Base-by-base conservation (phyloP, 2,888 invertebrate species). In the Coelopa pilipes region DNA sequence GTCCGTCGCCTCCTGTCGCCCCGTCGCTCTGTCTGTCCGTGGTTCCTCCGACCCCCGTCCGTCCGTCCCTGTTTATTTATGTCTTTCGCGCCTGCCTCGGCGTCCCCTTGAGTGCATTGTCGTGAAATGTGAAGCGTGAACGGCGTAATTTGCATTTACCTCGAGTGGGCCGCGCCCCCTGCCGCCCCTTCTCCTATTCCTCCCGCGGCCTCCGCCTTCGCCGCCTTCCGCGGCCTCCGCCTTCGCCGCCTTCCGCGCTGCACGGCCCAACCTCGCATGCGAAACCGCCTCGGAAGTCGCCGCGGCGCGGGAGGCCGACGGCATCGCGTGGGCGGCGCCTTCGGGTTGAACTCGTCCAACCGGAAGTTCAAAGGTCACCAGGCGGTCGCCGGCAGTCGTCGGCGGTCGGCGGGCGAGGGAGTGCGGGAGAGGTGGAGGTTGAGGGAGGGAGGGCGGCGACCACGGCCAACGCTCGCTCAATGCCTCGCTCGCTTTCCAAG, bases 101-200 rank as follows among this genome's bases (percentile, higher is more conserved):
- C 34, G 34, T 34, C 45, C 55, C 17, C 55, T 68, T 68, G 67
- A 50, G 24, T 68, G 50, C 34, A 24, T n/a, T 17, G 12, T 10
- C 45, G 45, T 68, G 53, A 68, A 68, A 68, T 53, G 55, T 68
- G 45, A 68, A 68, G 53, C 53, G 19, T 67, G 67, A 50, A 67
- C 24, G 53, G 50, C 24, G n/a, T 46, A 69, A 46, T 57, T 69
- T 69, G 57, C 55, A 55, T 57, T 34, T 55, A 69, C 69, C 69
- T 69, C 57, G 13, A 59, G 57, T 67, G 10, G 57, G 17, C 17
- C 46, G 55, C 57, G 46, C 57, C 57, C 45, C 45, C 46, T 57
- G n/a, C n/a, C n/a, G n/a, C 34, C 34, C 17, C 21, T 59, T 21
- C 1, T 59, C 19, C 57, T 59, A 5, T 3, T 53, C 10, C 15